Base-by-base conservation (phyloP, 2,113 vertebrate species). In the Monarcha castaneiventris region DNA sequence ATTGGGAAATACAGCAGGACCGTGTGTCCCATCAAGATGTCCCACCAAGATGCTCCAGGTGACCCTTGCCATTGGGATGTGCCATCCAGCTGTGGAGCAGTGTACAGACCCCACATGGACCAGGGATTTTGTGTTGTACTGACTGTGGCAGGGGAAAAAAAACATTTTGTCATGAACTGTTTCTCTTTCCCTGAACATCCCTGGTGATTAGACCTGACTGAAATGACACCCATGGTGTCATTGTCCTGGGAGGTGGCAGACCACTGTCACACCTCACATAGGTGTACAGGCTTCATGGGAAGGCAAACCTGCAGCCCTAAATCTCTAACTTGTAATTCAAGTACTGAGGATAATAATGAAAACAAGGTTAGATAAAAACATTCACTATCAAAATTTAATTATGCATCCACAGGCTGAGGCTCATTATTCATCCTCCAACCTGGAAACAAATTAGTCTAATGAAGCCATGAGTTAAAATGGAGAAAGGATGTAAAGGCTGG, bases 351-450 rank as follows among this genome's bases (percentile, higher is more conserved):
- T 78, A 90, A 92, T 93, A 90, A 90, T 75, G 86, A 94, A 96
- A 88, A 90, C 73, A 91, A 95, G 94, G 88, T 88, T 93, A 96
- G 90, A 92, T 90, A 96, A 92, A 96, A 96, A 89, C 69, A 93
- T 91, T 81, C 88, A 35, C 90, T 92, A 95, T 86, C 93, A 84
- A 84, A 96, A 94, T 90, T 96, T 96, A 92, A 94, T 97, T 96
- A 96, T 82, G 92, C 90, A 87, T 71, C 86, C 88, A 79, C 73
- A 84, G 80, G 86, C 92, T 88, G 80, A 90, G 88, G 80, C 90
- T 95, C 80, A 78, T 96, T 96, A 96, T 96, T 97, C 94, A 95
- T 96, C 62, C 88, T 96, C 88, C 88, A 95, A 94, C 93, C 89
- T 95, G 93, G 83, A 93, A 97, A 86, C 76, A 93, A 96, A 96